Evolutionary conservation across 2,113 vertebrate genomes (phyloP).

Genomic region (Bagarius yarrelli): DNA sequence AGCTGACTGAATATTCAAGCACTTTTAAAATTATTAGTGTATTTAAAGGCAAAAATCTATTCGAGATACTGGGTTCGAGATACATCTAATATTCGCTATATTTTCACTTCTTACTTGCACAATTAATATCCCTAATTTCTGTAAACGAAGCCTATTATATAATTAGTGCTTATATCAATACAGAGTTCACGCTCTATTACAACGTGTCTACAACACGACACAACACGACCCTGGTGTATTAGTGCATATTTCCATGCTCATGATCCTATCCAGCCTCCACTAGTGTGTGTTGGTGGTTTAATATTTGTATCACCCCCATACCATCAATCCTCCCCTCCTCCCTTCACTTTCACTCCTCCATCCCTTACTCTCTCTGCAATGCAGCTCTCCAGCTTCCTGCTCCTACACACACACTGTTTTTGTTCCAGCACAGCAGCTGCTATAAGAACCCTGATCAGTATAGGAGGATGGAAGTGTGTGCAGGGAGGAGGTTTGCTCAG

Average conservation of each 20-base stretch:
- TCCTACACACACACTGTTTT: neutral
- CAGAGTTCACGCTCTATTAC: no score
- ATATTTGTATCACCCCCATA: slow-evolving; percentile 18
- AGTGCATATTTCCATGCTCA: neutral
- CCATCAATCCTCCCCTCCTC: neutral
- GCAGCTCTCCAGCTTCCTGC: slow-evolving; percentile 26
- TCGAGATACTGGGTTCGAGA: neutral
- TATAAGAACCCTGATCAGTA: slow-evolving; percentile 15
- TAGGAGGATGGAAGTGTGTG: neutral
- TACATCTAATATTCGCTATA: neutral
- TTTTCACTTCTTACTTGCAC: neutral
- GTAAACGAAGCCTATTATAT: no score
- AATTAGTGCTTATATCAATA: no score
- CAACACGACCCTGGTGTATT: no score
- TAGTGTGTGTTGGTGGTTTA: slow-evolving; percentile 16
- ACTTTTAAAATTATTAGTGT: neutral
- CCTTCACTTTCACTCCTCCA: neutral
- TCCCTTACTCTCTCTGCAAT: slow-evolving; percentile 34
- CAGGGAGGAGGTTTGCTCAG: slow-evolving; percentile 33
- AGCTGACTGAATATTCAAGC: neutral
- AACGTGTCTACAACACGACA: no score
- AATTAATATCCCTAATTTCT: no score
- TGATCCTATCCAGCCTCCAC: neutral
- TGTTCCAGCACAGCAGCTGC: slow-evolving; percentile 18
- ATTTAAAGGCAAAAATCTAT: neutral